Conservation (phyloP, 2,113 vertebrate species). For the Xyrauchen texanus region DNA sequence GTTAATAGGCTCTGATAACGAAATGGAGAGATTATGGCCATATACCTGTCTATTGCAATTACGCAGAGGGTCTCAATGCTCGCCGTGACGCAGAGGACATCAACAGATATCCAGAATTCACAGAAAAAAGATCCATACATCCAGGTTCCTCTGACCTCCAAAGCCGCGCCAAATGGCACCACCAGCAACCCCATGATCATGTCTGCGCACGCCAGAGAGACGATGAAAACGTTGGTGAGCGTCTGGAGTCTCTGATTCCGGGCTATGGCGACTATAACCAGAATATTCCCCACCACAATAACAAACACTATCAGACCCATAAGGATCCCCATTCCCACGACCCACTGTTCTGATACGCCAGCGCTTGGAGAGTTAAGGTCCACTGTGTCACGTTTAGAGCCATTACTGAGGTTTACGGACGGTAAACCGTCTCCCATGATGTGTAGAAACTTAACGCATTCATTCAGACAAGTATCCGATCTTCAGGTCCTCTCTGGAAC, state of each 20-base stretch:
- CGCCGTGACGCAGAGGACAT: constrained; percentile 95
- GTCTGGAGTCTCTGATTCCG: constrained; percentile 92
- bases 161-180: constrained; percentile 91
- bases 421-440: constrained; percentile 86
- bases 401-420: constrained; percentile 76
- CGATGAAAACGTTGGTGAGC: constrained; percentile 95
- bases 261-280: constrained; percentile 93
- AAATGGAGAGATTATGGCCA: constrained; percentile 96
- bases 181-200: constrained; percentile 96
- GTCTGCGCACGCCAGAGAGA: constrained; percentile 93
- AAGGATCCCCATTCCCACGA: constrained; percentile 85
- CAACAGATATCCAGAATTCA: constrained; percentile 95
- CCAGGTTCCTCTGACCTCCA: constrained; percentile 89
- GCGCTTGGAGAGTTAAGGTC: constrained; percentile 50
- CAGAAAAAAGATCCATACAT: constrained; percentile 93
- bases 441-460: constrained; percentile 50
- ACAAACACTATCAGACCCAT: constrained; percentile 86
- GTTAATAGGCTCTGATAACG: constrained; percentile 94
- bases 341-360: constrained; percentile 85
- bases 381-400: constrained; percentile 68
- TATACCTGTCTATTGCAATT: constrained; percentile 96
- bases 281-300: constrained; percentile 89
- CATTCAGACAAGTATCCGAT: constrained; percentile 60
- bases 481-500: constrained; percentile 41
- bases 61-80: constrained; percentile 98